phyloP scores from a whole-genome alignment of 2,888 invertebrate genomes.

The Serrognathus titanus region DNA sequence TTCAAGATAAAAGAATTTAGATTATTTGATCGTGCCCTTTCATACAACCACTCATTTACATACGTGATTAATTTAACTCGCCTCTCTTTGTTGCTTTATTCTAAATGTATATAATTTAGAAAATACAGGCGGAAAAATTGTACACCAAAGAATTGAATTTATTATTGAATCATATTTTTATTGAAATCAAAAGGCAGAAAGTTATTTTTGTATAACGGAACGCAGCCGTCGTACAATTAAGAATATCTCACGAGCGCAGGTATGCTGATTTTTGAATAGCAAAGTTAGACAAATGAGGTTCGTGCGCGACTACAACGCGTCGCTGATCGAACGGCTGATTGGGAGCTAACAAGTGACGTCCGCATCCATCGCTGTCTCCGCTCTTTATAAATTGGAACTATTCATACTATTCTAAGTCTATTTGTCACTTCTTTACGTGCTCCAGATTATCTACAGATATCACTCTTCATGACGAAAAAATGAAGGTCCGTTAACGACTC shows the following conservation, averaged over 20 bases:
- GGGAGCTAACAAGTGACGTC: slow-evolving; percentile 36
- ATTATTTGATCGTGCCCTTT: slow-evolving; percentile 12
- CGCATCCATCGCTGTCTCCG: slow-evolving; percentile 37
- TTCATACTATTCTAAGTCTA: slow-evolving; percentile 37
- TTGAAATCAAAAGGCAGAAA: too few relatives aligned
- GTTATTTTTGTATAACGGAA: too few relatives aligned
- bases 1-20: slow-evolving; percentile 26
- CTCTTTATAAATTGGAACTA: slow-evolving; percentile 36
- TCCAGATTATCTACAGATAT: slow-evolving; percentile 32
- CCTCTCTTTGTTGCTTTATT: not conserved
- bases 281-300: slow-evolving; percentile 34
- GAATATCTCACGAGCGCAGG: slow-evolving; percentile 1
- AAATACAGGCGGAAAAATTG: too few relatives aligned
- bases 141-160: too few relatives aligned
- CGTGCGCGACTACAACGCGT: slow-evolving; percentile 35
- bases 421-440: slow-evolving; percentile 39
- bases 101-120: too few relatives aligned
- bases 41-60: slow-evolving; percentile 12
- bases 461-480: slow-evolving; percentile 3
- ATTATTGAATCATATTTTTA: too few relatives aligned
- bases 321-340: slow-evolving; percentile 35
- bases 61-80: slow-evolving; percentile 11
- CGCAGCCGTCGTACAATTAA: not conserved
- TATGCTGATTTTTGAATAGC: slow-evolving; percentile 27
- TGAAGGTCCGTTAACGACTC: not conserved